A percentile compares a stretch with the other conserved stretches of the same genome.
Conservation (phyloP, 2,113 vertebrate species). For the Mirounga angustirostris region DNA sequence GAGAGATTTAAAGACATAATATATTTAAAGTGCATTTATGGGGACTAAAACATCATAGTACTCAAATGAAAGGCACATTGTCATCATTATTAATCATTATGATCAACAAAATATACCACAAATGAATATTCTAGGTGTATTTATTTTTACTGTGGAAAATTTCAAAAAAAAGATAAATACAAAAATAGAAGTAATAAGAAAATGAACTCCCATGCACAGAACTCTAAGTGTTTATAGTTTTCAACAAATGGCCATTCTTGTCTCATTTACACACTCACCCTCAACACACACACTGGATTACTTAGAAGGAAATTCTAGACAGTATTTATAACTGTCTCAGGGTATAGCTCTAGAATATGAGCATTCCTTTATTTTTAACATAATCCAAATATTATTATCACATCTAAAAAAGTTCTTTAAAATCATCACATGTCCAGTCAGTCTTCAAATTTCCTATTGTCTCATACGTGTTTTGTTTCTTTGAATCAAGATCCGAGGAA, state of each 20-base stretch:
- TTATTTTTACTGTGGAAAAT: neutral
- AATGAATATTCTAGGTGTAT: neutral
- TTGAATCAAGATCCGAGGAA: neutral
- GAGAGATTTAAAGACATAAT: constrained; percentile 3
- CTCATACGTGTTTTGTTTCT: neutral
- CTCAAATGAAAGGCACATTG: neutral
- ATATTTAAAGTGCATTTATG: neutral
- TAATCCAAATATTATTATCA: neutral
- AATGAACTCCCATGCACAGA: neutral
- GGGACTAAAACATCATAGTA: neutral
- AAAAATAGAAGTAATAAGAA: constrained; percentile 22
- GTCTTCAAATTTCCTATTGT: neutral
- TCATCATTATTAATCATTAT: neutral
- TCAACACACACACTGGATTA: neutral
- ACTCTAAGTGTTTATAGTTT: neutral
- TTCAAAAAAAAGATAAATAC: neutral
- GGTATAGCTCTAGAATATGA: neutral
- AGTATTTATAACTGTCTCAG: neutral
- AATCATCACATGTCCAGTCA: neutral
- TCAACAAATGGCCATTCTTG: neutral
- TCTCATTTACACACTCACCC: neutral
- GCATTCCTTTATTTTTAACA: neutral
- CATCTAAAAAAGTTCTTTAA: neutral
- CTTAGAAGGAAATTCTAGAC: neutral
- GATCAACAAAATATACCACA: neutral